Conservation (phyloP, 1,140 invertebrate species). For the Bombus cullumanus region DNA sequence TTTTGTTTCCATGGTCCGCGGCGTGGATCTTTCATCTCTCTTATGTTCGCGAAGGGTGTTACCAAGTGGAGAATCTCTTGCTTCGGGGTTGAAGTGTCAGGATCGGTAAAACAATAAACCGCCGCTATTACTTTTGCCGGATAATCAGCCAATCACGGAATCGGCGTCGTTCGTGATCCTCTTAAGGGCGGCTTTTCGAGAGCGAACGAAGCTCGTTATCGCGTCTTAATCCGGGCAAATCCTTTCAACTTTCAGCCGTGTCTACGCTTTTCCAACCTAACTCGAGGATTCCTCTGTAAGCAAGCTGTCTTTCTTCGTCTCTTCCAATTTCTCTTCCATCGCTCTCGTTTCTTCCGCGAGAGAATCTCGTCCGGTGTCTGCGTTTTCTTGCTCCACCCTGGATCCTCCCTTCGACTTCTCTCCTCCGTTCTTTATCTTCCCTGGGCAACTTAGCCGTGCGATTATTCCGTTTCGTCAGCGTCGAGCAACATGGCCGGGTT, state of each 20-base stretch:
- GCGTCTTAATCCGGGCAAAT: constrained; percentile 74
- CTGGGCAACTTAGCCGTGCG: constrained; percentile 5
- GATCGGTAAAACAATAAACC: constrained; percentile 69
- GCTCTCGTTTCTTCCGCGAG: constrained; percentile 24
- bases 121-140: constrained; percentile 64
- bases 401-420: background rate
- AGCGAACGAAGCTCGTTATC: constrained; percentile 74
- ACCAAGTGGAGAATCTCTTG: constrained; percentile 63
- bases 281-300: constrained; percentile 58
- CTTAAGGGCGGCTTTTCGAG: constrained; percentile 68
- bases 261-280: constrained; percentile 63
- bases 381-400: constrained; percentile 17
- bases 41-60: constrained; percentile 49
- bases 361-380: constrained; percentile 9
- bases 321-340: constrained; percentile 11
- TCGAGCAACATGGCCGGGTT: constrained; percentile 35
- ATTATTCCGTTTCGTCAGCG: constrained; percentile 39
- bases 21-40: constrained; percentile 57
- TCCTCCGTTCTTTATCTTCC: constrained; percentile 34
- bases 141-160: constrained; percentile 74
- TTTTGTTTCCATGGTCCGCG: constrained; percentile 21
- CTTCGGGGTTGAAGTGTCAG: constrained; percentile 63
- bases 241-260: constrained; percentile 72
- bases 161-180: constrained; percentile 65
- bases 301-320: background rate